Base-by-base conservation (phyloP, 2,888 invertebrate species). In the Folsomia candida region DNA sequence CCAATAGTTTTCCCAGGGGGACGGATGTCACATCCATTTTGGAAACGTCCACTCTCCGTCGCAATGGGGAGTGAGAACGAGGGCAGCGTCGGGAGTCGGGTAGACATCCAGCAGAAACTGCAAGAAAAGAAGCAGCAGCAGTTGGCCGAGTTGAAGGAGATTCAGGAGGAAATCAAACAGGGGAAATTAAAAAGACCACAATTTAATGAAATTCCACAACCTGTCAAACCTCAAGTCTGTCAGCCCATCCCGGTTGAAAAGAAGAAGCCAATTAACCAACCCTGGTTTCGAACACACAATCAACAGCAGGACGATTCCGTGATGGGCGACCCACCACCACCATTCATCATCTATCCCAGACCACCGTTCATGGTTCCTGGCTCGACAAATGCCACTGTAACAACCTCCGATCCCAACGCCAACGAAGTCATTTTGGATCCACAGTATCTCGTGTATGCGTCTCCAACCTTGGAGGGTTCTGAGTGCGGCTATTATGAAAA, bases 61-160 rank as follows among this genome's bases (percentile, higher is more conserved):
- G 78, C 81, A 0, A 88, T 88, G 61, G 87, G 87, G 0, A 90
- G 89, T 80, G 91, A 91, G 82, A 90, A 89, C 83, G 91, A 91
- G 81, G 89, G 89, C 0, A 90, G 89, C 51, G 88, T 90, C 0
- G 88, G 88, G 0, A 90, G 91, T 6, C 86, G 91, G 14, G 90
- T 92, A 37, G 92, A 93, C 82, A 93, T 93, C 73, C 91, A 92
- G 75, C 92, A 92, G 80, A 93, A 93, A 82, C 85, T 93, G 0
- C 91, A 92, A 81, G 93, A 93, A 82, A 93, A 94, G 82, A 93
- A 93, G 80, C 91, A 92, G 81, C 92, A 93, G 76, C 93, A 94
- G 81, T 84, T 93, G 28, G 91, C 92, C 0, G 93, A 93, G 82
- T 83, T 93, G 37, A 86, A 91, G 73, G 91, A 89, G 63, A 90